These are phyloP conservation scores for Megalonaias nervosa DNA, from an alignment of 1,140 invertebrate genomes.

Conservation along the genomic window DNA sequence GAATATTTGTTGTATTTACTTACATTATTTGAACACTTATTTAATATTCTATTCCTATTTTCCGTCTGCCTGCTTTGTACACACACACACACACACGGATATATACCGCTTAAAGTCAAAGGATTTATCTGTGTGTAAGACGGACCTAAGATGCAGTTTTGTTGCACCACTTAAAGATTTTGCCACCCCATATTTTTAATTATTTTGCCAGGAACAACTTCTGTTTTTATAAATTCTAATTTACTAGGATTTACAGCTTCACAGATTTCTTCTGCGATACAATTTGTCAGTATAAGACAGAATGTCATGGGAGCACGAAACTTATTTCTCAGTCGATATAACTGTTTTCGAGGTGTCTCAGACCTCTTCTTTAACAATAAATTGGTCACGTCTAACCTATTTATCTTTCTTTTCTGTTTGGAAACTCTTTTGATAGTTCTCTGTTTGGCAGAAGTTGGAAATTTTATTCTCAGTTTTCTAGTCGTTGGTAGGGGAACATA, in stretches of 20 bases:
- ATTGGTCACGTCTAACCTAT: neutral
- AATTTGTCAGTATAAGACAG: conserved; percentile 2
- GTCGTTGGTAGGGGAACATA: too few species aligned
- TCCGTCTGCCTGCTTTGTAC: too few species aligned
- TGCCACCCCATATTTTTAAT: conserved; percentile 10
- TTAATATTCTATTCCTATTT: too few species aligned
- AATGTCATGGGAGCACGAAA: neutral
- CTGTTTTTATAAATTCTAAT: neutral
- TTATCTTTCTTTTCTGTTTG: neutral
- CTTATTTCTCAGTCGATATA: neutral
- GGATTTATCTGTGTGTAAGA: neutral
- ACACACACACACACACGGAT: too few species aligned
- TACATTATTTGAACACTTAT: too few species aligned
- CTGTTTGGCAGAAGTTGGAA: too few species aligned
- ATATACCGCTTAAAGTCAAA: neutral
- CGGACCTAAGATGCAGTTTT: too few species aligned
- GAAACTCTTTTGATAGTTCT: too few species aligned
- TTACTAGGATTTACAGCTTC: neutral
- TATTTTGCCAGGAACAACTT: conserved; percentile 3
- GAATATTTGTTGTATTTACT: too few species aligned
- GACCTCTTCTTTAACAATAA: neutral
- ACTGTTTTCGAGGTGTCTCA: too few species aligned
- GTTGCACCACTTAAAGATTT: too few species aligned
- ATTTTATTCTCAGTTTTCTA: too few species aligned
- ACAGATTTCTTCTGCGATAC: neutral